Base-by-base conservation (phyloP, 2,797 vertebrate species). In the Bovichtus variegatus region DNA sequence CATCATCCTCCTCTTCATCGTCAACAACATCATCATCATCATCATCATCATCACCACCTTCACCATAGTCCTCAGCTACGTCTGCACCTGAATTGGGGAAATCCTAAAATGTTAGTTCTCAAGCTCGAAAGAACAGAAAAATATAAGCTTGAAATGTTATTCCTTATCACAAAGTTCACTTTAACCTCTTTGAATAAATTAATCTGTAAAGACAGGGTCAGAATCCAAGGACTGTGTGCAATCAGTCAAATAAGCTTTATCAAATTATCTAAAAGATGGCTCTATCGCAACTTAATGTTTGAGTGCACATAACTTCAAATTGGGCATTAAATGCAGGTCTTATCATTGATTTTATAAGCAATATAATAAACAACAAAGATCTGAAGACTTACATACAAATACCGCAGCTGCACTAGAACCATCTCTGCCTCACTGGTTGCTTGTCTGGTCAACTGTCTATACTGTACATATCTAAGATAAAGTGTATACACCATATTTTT, bases 31-130 rank as follows among this genome's bases (percentile, higher is more conserved):
- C 74, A 3, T 54, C 54, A 3, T 27, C 57, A 5, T 50, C 43
- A 0, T 7, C 49, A 1, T 69, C 64, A 4, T 13, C 58, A 2
- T 41, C 75, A 0, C 70, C 71, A 5, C 16, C 86, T 13, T 46
- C 61, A 16, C 34, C 83, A 10, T 27, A 38, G 19, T 81, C 89
- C 15, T 88, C 92, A 41, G 76, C 91, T 71, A 58, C 69, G 31
- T 85, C 83, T 82, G 58, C 51, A 76, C 27, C 40, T 31, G 2
- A 25, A 54, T 71, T 13, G 53, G 2, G 19, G 15, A 68, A 0
- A 55, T 5, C 1, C 0, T 36, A 76, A 74, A 57, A 1, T 0
- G 16, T 58, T 12, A 27, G 4, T n/a, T 68, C 9, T n/a, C 38
- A 12, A 6, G 3, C 1, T 31, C 2, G 2, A 23, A 58, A 43